phyloP scores from a whole-genome alignment of 2,888 invertebrate species.

The Callyntrura guangdongensis region DNA sequence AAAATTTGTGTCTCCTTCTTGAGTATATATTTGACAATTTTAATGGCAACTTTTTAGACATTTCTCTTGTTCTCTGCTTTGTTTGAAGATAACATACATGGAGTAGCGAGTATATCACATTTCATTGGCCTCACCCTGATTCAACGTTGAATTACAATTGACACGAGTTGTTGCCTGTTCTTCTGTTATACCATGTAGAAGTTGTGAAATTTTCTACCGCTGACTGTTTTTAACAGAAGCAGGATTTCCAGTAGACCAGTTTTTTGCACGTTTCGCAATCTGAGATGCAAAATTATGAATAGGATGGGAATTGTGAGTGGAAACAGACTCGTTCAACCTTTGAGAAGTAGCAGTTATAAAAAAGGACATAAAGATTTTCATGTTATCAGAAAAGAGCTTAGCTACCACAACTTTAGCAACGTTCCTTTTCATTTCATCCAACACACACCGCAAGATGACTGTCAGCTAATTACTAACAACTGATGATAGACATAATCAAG shows the following conservation, averaged over 20 bases:
- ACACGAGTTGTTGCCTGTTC: neutral
- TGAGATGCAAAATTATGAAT: neutral
- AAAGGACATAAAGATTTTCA: neutral
- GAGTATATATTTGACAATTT: conserved; percentile 3
- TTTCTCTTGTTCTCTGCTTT: neutral
- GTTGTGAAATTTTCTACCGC: neutral
- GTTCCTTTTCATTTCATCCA: neutral
- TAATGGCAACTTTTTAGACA: neutral
- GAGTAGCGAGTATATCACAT: neutral
- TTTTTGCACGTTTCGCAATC: conserved; percentile 17
- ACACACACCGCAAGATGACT: neutral
- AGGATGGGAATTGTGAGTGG: neutral
- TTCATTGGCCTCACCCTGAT: conserved; percentile 25
- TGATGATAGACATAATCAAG: no score
- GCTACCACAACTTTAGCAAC: neutral
- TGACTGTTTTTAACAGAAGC: neutral
- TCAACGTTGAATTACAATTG: conserved; percentile 18
- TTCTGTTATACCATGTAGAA: neutral
- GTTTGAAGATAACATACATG: neutral
- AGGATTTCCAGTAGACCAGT: conserved; percentile 31
- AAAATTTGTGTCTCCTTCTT: neutral
- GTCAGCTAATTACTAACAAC: no score
- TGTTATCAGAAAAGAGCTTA: neutral
- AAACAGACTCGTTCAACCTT: neutral
- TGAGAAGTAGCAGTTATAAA: neutral